A percentile compares a stretch with the other conserved stretches of the same genome.
Conservation (phyloP, 2,888 invertebrate genomes). For the Synanthedon andrenaeformis region DNA sequence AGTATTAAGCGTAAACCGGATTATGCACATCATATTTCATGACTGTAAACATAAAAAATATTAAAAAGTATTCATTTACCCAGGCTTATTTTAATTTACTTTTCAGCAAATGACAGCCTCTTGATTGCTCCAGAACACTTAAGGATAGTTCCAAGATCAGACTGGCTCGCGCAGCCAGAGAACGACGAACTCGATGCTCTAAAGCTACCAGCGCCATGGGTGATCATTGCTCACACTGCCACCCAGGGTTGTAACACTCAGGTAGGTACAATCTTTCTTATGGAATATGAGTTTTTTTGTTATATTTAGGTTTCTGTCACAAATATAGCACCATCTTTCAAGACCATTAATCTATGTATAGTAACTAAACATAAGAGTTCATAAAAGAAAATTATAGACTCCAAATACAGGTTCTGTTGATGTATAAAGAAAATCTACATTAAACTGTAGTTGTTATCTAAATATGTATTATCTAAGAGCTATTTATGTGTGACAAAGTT, state of each 20-base stretch:
- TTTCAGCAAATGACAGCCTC: conserved; percentile 30
- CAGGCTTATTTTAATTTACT: neutral
- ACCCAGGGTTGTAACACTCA: conserved; percentile 70
- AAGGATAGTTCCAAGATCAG: conserved; percentile 66
- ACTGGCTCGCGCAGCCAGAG: conserved; percentile 78
- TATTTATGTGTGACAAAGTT: too few relatives aligned
- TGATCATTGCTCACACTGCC: conserved; percentile 76
- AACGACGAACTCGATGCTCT: conserved; percentile 34
- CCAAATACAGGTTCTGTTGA: too few relatives aligned
- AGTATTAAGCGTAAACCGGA: too few relatives aligned
- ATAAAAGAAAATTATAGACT: too few relatives aligned
- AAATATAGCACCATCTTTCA: too few relatives aligned
- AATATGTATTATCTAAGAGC: too few relatives aligned
- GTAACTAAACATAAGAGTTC: too few relatives aligned
- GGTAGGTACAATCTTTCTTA: conserved; percentile 50
- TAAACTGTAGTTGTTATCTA: too few relatives aligned
- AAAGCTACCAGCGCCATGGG: conserved; percentile 55
- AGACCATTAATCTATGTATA: too few relatives aligned
- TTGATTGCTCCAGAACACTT: conserved; percentile 52
- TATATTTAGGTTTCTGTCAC: neutral
- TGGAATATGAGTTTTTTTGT: neutral
- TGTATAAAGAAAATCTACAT: too few relatives aligned
- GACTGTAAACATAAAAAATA: neutral
- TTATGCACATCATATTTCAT: too few relatives aligned
- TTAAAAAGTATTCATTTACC: neutral